Percentiles rank a stretch among this genome's conserved stretches.
phyloP scores from a whole-genome alignment of 53 echinoderm and acorn worm species.

The Zoroaster sp. region DNA sequence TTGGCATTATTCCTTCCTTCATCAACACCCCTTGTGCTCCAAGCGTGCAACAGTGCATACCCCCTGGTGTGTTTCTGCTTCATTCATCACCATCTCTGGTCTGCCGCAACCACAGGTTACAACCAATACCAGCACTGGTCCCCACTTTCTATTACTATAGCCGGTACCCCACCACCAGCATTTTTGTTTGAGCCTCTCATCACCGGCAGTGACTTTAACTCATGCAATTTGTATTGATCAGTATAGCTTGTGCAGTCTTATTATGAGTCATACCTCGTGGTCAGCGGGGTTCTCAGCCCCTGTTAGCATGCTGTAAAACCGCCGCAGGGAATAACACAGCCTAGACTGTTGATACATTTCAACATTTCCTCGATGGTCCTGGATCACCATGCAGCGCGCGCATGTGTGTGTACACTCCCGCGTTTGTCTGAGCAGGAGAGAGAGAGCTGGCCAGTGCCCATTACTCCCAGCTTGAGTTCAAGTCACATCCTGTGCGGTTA shows the following conservation, averaged over 20 bases:
- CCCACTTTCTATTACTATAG: not conserved
- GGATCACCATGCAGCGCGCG: not conserved
- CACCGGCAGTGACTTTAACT: constrained; percentile 7
- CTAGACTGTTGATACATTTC: constrained; percentile 29
- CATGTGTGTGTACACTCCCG: not conserved
- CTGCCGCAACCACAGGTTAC: not conserved
- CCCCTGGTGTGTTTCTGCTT: not conserved
- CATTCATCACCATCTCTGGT: constrained; percentile 25
- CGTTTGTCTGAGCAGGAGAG: not conserved
- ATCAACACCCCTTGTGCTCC: not conserved
- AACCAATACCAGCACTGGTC: constrained; percentile 3
- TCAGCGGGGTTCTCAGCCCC: not conserved
- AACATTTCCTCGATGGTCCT: not conserved
- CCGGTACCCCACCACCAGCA: not conserved
- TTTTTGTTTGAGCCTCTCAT: not conserved
- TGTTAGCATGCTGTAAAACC: not conserved
- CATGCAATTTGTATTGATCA: constrained; percentile 45
- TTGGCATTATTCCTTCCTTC: not conserved
- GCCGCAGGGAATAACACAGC: not conserved
- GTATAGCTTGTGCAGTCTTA: constrained; percentile 13
- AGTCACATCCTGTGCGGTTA: not conserved
- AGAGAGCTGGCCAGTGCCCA: not conserved
- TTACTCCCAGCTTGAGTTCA: not conserved
- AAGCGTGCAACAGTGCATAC: not conserved
- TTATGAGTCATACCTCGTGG: constrained; percentile 29